Base-by-base conservation (phyloP, 2,797 vertebrate genomes). In the Ctenosaura bakeri region DNA sequence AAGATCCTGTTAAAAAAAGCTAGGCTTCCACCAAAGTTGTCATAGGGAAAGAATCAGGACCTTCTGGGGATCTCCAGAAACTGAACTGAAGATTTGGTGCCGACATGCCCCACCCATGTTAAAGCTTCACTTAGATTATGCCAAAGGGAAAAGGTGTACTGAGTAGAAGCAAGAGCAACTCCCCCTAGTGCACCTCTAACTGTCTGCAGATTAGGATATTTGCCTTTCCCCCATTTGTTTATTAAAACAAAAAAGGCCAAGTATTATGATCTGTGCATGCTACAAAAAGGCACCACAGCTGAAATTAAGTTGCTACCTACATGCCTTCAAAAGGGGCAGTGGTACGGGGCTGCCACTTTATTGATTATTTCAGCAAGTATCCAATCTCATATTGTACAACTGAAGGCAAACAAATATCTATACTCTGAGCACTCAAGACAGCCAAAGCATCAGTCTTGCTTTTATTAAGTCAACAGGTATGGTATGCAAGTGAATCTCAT, bases 391-490 rank as follows among this genome's bases (percentile, higher is more conserved):
- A 76, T 71, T 64, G 52, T 56, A 52, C 54, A 88, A n/a, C 29
- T 4, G 52, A 84, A 52, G 13, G 50, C n/a, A 22, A 78, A 78
- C 0, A 73, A 24, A 35, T 80, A 76, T 62, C 84, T 86, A 90
- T 74, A 78, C 35, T 77, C 29, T 69, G 71, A 90, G 71, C 79
- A 90, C 80, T 88, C 80, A 88, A 90, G 81, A 14, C 0, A 91
- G 86, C 93, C 90, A 91, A 95, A 92, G 59, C 88, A 13, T n/a
- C 79, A n/a, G 83, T 92, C 94, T 93, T 92, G 93, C 59, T 22
- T 95, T 96, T 93, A 92, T 91, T 92, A 66, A 88, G 78, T 69
- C 92, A 84, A 76, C 88, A 88, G 86, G 83, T n/a, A 20, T 90
- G 86, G 84, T 88, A 54, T 0, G 62, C 81, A 87, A 90, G 89